Evolutionary conservation across 2,113 vertebrate genomes (phyloP), one percentile per base, ranked within the genome.

Genomic region (Fukomys damarensis): DNA sequence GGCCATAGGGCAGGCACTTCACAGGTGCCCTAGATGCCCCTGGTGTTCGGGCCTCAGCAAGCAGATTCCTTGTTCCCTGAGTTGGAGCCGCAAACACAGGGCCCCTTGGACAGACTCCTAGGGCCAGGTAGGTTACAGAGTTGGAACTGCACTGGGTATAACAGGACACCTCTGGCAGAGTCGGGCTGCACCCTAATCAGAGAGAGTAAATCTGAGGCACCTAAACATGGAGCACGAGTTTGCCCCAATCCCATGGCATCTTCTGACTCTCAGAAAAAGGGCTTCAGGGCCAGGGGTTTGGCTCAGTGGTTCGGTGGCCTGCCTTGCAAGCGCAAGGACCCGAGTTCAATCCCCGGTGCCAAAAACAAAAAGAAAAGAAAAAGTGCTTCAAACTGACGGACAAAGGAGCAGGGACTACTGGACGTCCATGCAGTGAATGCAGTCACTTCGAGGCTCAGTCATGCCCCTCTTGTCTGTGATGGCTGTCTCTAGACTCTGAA

Each of bases 401-500:
- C 8, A 24, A 72, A 32, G 63, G 12, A 54, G 7, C 10, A 1
- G 46, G 82, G 16, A 5, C 1, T 22, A 3, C 65, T 49, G 8
- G 32, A 22, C 5, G 5, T 84, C 8, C 26, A 65, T 35, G 56
- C 41, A 41, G 8, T 22, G 61, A 43, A 81, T 72, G 5, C 20
- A n/a, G 9, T 8, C 52, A 68, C 72, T 66, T 65, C 52, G 28
- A 76, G 52, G 41, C 16, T 54, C 26, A 13, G 41, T 22, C 30
- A 9, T 80, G 7, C 2, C 52, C 28, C 93, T 26, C 81, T 82
- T 56, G 81, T 56, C 86, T 24, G 8, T 7, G 30, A 7, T 56
- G 56, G 49, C 46, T 24, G 30, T 80, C 26, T 89, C 56, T 96
- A 12, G 66, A 80, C 91, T 92, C 41, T 83, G 63, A 94, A 52